Percentiles rank a stretch among this genome's conserved stretches.
Evolutionary conservation across 2,797 vertebrate genomes (phyloP).

Genomic region (Cynodonichthys magdalenae): DNA sequence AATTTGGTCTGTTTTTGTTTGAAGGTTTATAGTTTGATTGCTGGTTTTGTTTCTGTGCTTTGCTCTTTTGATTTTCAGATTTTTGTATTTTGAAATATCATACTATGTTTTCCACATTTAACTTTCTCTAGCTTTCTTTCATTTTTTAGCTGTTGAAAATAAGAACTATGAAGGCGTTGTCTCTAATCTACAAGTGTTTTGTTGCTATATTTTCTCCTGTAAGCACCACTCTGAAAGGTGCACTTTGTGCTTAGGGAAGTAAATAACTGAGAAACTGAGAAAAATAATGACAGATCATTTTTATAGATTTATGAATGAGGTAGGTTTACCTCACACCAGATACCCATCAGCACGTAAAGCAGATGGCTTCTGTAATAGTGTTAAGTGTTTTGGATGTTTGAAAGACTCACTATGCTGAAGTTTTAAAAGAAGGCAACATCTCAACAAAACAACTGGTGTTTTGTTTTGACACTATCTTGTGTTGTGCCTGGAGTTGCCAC

Average conservation of each 20-base stretch:
- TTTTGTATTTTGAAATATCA: no score
- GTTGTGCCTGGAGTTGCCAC: slow-evolving; percentile 30
- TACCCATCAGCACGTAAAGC: slow-evolving; percentile 18
- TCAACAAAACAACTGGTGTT: neutral
- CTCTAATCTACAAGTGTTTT: no score
- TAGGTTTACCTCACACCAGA: neutral
- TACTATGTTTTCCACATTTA: no score
- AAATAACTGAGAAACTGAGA: slow-evolving; percentile 28
- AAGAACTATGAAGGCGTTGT: no score
- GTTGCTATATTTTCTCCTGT: no score
- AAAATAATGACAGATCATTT: slow-evolving; percentile 33
- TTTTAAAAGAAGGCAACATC: neutral
- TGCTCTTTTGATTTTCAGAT: neutral
- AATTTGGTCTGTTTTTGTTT: slow-evolving; percentile 2
- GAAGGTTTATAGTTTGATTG: neutral
- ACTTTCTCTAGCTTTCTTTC: no score
- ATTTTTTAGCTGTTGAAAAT: no score
- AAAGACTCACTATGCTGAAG: neutral
- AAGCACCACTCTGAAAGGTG: no score
- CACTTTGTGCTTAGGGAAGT: neutral
- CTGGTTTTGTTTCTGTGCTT: neutral
- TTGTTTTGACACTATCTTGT: slow-evolving; percentile 29
- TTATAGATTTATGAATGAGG: slow-evolving; percentile 5
- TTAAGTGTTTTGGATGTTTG: slow-evolving; percentile 25
- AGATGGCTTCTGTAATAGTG: slow-evolving; percentile 18